A percentile compares a stretch with the other conserved stretches of the same genome.
Evolutionary conservation across 2,888 invertebrate genomes (phyloP).

Genomic region (Tipula unca): DNA sequence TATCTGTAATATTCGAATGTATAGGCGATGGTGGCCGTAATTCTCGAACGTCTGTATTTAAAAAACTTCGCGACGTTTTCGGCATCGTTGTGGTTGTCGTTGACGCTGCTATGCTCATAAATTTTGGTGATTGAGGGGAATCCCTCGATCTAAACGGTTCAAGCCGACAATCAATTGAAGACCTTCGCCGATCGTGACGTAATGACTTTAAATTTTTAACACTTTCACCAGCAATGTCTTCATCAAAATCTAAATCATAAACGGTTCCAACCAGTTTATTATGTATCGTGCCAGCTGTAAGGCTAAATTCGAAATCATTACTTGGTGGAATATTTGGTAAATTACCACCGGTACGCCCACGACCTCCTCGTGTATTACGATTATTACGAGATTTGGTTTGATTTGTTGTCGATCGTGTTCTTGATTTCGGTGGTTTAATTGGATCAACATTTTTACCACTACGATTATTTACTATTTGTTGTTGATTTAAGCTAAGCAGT

Average conservation of each 20-base stretch:
- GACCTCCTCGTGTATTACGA: slow-evolving; percentile 41
- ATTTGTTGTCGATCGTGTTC: slow-evolving; percentile 37
- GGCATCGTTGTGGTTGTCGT: slow-evolving; percentile 20
- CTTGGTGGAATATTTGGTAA: slow-evolving; percentile 33
- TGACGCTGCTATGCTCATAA: slow-evolving; percentile 29
- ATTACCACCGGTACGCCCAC: slow-evolving; percentile 33
- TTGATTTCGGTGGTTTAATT: slow-evolving; percentile 53
- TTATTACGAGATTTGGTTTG: slow-evolving; percentile 32
- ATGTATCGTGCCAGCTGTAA: slow-evolving; percentile 49
- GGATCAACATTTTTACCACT: slow-evolving; percentile 50
- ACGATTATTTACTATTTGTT: slow-evolving; percentile 43
- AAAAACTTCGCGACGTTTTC: slow-evolving; percentile 30
- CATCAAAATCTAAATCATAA: slow-evolving; percentile 77
- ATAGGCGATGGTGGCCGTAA: slow-evolving; percentile 42
- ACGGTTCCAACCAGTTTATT: slow-evolving; percentile 79
- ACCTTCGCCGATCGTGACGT: slow-evolving; percentile 65
- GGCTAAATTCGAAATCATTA: slow-evolving; percentile 48
- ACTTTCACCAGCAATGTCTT: slow-evolving; percentile 68
- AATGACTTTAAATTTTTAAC: slow-evolving; percentile 70
- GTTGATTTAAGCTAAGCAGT: slow-evolving; percentile 37
- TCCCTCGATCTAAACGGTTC: slow-evolving; percentile 44
- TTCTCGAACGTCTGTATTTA: slow-evolving; percentile 43
- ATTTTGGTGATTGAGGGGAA: slow-evolving; percentile 50
- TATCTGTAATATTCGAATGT: slow-evolving; percentile 9
- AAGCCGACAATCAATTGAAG: slow-evolving; percentile 58